phyloP scores from a whole-genome alignment of 2,113 vertebrate genomes.

The Acrocephalus arundinaceus region DNA sequence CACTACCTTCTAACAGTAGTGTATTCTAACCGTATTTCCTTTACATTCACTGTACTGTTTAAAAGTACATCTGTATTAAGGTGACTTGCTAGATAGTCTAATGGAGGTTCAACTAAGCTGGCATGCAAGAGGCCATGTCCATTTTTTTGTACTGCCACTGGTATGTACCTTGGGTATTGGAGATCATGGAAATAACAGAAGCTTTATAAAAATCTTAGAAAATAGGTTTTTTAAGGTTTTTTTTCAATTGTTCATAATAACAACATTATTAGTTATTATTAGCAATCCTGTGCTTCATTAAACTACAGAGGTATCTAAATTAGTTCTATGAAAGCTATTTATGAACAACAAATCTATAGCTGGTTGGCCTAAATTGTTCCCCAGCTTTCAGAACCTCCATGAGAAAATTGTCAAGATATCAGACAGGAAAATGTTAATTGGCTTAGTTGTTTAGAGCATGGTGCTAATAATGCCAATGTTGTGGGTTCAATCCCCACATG shows the following conservation, averaged over 20 bases:
- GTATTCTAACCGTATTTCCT: not conserved
- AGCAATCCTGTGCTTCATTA: not conserved
- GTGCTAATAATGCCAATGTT: rapidly evolving
- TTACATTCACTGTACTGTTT: not conserved
- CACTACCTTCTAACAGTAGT: not conserved
- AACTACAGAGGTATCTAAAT: not conserved
- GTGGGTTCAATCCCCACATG: not conserved
- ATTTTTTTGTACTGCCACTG: not conserved
- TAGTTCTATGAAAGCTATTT: not conserved
- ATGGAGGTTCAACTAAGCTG: not conserved
- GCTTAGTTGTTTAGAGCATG: not conserved
- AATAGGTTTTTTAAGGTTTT: not conserved
- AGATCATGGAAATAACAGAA: not conserved
- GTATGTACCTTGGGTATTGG: not conserved
- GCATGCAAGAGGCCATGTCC: not conserved
- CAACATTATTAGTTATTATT: not conserved
- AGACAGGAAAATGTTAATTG: not conserved
- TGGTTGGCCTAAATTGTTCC: not conserved
- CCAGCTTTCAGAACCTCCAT: not conserved
- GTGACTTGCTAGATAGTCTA: not conserved
- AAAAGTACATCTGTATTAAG: not conserved
- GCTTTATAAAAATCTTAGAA: not conserved
- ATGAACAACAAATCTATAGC: not conserved
- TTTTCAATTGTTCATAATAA: not conserved
- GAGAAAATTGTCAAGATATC: not conserved